phyloP scores from a whole-genome alignment of 2,888 invertebrate species.

The Clanis bilineata region DNA sequence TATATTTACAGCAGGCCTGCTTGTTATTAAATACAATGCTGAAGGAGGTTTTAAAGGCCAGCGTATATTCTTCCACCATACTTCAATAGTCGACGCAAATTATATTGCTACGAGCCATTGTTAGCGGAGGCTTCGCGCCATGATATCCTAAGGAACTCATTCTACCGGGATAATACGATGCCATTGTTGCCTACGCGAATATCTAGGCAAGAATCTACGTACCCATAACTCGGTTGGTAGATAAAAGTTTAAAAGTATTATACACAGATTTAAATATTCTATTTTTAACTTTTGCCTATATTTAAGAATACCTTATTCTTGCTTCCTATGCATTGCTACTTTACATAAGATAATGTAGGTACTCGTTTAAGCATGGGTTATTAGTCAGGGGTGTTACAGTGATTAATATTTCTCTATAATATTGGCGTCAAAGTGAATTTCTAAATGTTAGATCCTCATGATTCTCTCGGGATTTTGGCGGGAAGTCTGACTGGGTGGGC shows the following conservation, averaged over 20 bases:
- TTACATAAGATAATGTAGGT: no score
- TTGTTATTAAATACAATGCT: background rate
- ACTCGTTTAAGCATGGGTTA: no score
- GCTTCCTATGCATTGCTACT: no score
- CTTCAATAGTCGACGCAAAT: constrained; percentile 10
- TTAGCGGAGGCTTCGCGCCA: background rate
- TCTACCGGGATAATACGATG: background rate
- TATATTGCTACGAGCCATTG: constrained; percentile 9
- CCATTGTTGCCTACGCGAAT: background rate
- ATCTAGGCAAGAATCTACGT: background rate
- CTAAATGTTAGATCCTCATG: no score
- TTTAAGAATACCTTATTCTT: no score
- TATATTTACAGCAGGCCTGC: background rate
- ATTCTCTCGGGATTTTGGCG: no score
- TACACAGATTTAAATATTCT: background rate
- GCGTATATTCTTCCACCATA: background rate
- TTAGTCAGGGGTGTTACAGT: no score
- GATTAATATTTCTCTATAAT: no score
- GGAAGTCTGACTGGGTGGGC: no score
- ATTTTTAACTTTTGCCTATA: no score
- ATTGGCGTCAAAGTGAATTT: no score
- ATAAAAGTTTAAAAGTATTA: background rate
- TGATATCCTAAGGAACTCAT: constrained; percentile 7
- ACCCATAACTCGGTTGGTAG: background rate
- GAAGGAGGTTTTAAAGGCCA: constrained; percentile 1